These are phyloP conservation scores for Palloptera scutellata DNA, from an alignment of 2,888 invertebrate genomes.

Conservation along the genomic window DNA sequence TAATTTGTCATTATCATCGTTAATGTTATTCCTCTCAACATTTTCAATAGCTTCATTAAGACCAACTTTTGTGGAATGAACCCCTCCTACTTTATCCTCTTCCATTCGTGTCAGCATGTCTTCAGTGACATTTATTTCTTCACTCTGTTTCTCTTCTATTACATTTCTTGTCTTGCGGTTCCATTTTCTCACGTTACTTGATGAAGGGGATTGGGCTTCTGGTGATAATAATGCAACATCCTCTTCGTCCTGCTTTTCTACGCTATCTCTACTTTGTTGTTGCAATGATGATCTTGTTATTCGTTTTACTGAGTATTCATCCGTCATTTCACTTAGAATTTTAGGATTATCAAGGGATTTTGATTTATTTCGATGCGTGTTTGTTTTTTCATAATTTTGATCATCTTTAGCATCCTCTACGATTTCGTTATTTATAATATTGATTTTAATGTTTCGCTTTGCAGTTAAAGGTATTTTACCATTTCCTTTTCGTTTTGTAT, in stretches of 20 bases:
- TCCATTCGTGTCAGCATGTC: background rate
- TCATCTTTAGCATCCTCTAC: background rate
- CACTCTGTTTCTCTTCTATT: too few species aligned
- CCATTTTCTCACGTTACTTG: too few species aligned
- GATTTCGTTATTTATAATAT: background rate
- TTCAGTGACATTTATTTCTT: background rate
- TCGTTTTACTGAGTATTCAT: background rate
- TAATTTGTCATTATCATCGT: too few species aligned
- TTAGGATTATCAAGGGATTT: background rate
- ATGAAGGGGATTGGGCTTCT: too few species aligned
- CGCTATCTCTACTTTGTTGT: background rate
- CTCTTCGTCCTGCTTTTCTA: background rate
- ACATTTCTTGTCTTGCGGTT: too few species aligned
- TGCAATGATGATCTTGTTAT: too few species aligned
- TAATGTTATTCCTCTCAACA: background rate
- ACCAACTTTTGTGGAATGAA: background rate
- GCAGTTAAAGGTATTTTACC: too few species aligned
- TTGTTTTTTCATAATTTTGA: background rate
- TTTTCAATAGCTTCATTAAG: background rate
- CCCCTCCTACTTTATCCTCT: background rate
- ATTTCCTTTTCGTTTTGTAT: too few species aligned
- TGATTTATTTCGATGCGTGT: background rate
- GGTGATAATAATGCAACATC: too few species aligned
- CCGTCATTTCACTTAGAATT: background rate
- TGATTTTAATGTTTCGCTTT: too few species aligned